A percentile compares a stretch with the other conserved stretches of the same genome.
Conservation (phyloP, 2,113 vertebrate genomes). For the Chinchilla lanigera region DNA sequence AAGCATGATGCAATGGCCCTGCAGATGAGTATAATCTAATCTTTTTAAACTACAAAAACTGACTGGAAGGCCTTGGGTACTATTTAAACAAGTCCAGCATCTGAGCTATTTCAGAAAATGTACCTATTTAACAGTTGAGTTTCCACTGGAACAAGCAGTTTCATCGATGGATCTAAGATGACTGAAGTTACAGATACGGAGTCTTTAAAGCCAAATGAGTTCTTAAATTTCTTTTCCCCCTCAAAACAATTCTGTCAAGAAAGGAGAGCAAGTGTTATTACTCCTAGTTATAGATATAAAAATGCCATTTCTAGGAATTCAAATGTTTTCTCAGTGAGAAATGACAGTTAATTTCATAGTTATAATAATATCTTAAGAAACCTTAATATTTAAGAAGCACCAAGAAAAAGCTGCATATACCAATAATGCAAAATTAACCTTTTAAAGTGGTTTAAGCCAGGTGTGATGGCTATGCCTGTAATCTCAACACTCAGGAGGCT, state of each 20-base stretch:
- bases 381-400: background rate
- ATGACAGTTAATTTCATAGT: conserved; percentile 44
- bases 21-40: background rate
- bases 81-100: background rate
- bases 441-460: background rate
- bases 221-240: background rate
- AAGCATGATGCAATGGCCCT: background rate
- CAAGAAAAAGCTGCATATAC: background rate
- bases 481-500: no score
- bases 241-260: conserved; percentile 44
- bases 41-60: conserved; percentile 51
- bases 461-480: no score
- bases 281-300: conserved; percentile 10
- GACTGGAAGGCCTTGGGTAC: background rate
- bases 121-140: background rate
- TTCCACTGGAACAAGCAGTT: background rate
- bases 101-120: background rate
- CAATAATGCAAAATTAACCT: background rate
- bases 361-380: conserved; percentile 50
- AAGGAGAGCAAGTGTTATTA: background rate
- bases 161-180: background rate
- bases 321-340: conserved; percentile 56
- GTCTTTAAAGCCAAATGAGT: conserved; percentile 5
- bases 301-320: conserved; percentile 46
- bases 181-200: background rate